These are phyloP conservation scores for Zosterops lateralis DNA, from an alignment of 2,113 vertebrate genomes.

Conservation along the genomic window DNA sequence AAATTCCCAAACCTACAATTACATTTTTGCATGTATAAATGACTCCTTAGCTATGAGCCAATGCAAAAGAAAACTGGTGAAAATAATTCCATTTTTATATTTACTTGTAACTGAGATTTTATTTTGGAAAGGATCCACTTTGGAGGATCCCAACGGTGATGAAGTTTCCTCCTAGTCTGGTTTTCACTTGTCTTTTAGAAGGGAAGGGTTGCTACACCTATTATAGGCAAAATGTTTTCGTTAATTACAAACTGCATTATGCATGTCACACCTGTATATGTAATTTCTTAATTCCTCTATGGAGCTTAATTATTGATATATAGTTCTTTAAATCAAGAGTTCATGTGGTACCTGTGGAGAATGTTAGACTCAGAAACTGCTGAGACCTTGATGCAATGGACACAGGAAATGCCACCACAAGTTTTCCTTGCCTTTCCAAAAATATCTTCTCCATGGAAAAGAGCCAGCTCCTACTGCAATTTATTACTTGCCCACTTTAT, in stretches of 20 bases:
- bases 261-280: neutral
- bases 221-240: neutral
- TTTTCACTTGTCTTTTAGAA: neutral
- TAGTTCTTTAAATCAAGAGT: neutral
- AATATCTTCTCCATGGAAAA: neutral
- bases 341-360: neutral
- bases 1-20: neutral
- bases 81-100: neutral
- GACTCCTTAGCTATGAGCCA: neutral
- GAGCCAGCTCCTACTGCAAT: neutral
- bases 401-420: neutral
- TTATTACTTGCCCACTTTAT: neutral
- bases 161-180: neutral
- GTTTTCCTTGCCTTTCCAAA: neutral
- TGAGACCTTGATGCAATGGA: neutral
- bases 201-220: neutral
- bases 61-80: neutral
- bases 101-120: slow-evolving; percentile 1
- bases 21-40: neutral
- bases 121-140: neutral
- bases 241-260: neutral
- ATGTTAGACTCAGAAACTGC: neutral
- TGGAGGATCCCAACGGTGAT: neutral
- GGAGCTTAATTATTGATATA: neutral
- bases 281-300: neutral